Conservation (phyloP, 1,140 invertebrate species). For the Eufriesea mexicana region DNA sequence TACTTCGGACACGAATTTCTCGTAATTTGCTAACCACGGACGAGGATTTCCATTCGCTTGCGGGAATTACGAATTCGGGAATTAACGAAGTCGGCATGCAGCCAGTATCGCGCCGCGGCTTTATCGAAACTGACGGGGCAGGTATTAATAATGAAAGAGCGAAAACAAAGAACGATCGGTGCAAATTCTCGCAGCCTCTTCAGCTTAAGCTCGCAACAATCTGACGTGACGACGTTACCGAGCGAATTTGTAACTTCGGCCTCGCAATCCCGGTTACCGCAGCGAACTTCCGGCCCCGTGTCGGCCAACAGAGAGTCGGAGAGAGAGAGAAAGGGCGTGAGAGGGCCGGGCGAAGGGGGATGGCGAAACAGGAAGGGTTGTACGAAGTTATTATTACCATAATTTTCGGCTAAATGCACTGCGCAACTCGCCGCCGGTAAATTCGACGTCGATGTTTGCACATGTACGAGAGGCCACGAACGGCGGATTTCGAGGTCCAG, state of each 20-base stretch:
- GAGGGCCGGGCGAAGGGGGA: background rate
- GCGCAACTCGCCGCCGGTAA: constrained; percentile 58
- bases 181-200: constrained; percentile 32
- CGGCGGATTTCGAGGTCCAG: constrained; percentile 40
- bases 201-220: constrained; percentile 63
- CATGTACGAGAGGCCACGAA: constrained; percentile 47
- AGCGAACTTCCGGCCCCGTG: constrained; percentile 57
- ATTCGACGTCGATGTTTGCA: constrained; percentile 68
- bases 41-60: too few relatives aligned
- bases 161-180: constrained; percentile 37
- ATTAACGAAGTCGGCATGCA: too few relatives aligned
- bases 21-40: too few relatives aligned
- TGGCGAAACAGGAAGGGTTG: constrained; percentile 29
- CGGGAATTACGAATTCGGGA: too few relatives aligned
- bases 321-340: background rate
- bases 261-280: constrained; percentile 64
- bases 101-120: background rate
- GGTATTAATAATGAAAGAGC: background rate
- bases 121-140: background rate
- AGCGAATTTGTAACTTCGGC: constrained; percentile 71
- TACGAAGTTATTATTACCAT: constrained; percentile 75
- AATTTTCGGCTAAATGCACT: constrained; percentile 73
- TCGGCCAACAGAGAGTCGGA: background rate
- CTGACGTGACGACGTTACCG: constrained; percentile 67
- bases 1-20: too few relatives aligned